Base-by-base conservation (phyloP, 2,888 invertebrate genomes). In the Kryphioiulus occultus region DNA sequence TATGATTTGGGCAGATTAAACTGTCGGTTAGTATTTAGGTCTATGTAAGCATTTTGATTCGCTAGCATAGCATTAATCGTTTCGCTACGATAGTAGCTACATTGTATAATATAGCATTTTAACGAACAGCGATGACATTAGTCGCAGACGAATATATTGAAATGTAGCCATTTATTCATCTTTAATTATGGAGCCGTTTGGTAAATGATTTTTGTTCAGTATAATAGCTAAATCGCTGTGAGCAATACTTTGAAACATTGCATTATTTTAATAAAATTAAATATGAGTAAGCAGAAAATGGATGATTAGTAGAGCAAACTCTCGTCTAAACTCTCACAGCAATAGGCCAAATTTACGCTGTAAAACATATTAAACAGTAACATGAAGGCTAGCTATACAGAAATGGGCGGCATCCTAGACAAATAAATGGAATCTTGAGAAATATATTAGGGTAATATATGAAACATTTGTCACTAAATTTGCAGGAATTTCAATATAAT, bases 1-100 rank as follows among this genome's bases (percentile, higher is more conserved):
- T 19, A 53, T n/a, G n/a, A n/a, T 12, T 53, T 53, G 19, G 53
- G 53, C 53, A 53, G 7, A 53, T 53, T 17, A 53, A 53, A 53
- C 53, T 53, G 19, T 19, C 53, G 53, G 12, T 53, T 53, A n/a
- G 19, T 53, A 53, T n/a, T 53, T 1, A 53, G 1, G 19, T 53
- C 19, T 53, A 53, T 15, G 47, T 53, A 53, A n/a, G 53, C 53
- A 4, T 19, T 53, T 53, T 53, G 53, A 53, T 53, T 53, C n/a
- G 53, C 53, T 53, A n/a, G 19, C 53, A n/a, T 53, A 53, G n/a
- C 53, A 53, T 53, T 53, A 2, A 19, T 53, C 5, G 53, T 53
- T 53, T 53, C 53, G 53, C 53, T 53, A 53, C 53, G n/a, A 53
- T 53, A 53, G 53, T 53, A 53, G 53, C 53, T 53, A 53, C 53